Conservation (phyloP, 2,797 vertebrate species). For the Hoplostethus atlanticus region DNA sequence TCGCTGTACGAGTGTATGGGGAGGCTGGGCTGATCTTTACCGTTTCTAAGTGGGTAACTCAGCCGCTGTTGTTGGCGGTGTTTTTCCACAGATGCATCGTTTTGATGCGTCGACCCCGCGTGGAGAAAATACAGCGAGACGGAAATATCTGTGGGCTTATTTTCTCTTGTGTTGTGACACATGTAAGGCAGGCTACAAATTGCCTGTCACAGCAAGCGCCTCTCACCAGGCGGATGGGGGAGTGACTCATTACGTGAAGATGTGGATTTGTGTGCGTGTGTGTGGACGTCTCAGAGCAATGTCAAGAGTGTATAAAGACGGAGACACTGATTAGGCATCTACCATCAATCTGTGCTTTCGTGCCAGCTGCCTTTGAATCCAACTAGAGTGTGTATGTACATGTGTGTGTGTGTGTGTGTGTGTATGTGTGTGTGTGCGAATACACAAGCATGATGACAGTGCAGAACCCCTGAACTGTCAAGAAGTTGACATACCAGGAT, state of each 20-base stretch:
- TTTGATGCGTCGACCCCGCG: conserved; percentile 2
- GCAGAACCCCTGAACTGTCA: background rate
- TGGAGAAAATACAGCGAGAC: background rate
- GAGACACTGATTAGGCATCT: conserved; percentile 42
- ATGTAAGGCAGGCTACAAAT: conserved; percentile 73
- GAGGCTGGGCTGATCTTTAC: conserved; percentile 32
- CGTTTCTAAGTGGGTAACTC: background rate
- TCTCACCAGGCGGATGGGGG: conserved; percentile 58
- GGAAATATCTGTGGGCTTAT: conserved; percentile 16
- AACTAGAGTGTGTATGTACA: conserved; percentile 4
- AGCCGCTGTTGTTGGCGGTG: too few species aligned
- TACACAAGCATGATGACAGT: conserved; percentile 25
- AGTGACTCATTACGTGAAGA: conserved; percentile 74
- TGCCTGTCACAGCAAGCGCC: conserved; percentile 71
- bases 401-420: conserved; percentile 3
- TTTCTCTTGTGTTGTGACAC: conserved; percentile 73
- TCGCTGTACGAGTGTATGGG: conserved; percentile 31
- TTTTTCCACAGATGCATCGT: background rate
- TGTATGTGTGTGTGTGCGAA: conserved; percentile 5
- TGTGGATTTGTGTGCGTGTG: conserved; percentile 4
- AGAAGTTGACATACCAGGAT: conserved; percentile 11
- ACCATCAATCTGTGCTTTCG: conserved; percentile 30
- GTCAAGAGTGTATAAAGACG: conserved; percentile 47
- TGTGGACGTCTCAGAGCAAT: conserved; percentile 26
- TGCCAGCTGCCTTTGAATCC: conserved; percentile 29